A percentile compares a stretch with the other conserved stretches of the same genome.
phyloP scores from a whole-genome alignment of 2,888 invertebrate species.

The Phyto melanocephala region DNA sequence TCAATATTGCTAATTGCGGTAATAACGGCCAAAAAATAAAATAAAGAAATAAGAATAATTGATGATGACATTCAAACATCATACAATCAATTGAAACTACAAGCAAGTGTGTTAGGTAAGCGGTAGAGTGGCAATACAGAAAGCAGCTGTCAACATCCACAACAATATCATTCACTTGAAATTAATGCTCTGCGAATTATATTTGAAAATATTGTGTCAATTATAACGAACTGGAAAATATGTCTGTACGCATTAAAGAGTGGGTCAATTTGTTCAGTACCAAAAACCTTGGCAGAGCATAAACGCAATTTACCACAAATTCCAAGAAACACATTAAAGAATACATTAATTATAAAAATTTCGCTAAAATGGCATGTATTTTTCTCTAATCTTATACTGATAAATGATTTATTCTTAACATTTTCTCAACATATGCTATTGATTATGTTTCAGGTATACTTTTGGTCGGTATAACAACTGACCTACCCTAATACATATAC shows the following conservation, averaged over 20 bases:
- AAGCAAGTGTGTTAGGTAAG: neutral
- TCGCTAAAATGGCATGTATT: too few relatives aligned
- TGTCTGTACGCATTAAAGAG: too few relatives aligned
- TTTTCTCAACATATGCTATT: too few relatives aligned
- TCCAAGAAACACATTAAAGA: too few relatives aligned
- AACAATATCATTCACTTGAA: constrained; percentile 37
- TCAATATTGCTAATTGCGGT: neutral
- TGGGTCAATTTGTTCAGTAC: too few relatives aligned
- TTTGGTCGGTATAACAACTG: neutral
- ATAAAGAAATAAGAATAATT: constrained; percentile 11
- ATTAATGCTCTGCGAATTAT: constrained; percentile 41
- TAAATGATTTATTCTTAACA: too few relatives aligned
- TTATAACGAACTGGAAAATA: constrained; percentile 32
- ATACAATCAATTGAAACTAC: constrained; percentile 27
- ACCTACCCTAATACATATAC: neutral
- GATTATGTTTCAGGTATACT: too few relatives aligned
- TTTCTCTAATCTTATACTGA: too few relatives aligned
- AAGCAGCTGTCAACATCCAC: constrained; percentile 30
- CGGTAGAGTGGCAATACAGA: neutral
- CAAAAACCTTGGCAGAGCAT: too few relatives aligned
- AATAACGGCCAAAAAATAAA: neutral
- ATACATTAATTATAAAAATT: too few relatives aligned
- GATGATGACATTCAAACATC: constrained; percentile 33
- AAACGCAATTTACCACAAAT: too few relatives aligned
- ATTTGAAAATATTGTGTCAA: constrained; percentile 52